phyloP scores from a whole-genome alignment of 2,888 invertebrate genomes.

The Aphidoletes aphidimyza region DNA sequence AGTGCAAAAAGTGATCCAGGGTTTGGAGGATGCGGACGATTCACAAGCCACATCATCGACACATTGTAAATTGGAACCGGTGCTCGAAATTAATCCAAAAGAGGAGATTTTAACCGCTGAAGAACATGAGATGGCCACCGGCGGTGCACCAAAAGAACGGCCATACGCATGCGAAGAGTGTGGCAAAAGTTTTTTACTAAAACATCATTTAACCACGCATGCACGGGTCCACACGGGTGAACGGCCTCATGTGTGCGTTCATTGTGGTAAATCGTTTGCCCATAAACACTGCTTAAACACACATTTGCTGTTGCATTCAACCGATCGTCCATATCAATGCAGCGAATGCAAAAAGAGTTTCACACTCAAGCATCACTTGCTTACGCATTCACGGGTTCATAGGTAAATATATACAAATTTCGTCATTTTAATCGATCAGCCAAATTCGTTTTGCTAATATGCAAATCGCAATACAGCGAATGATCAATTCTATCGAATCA shows the following conservation, averaged over 20 bases:
- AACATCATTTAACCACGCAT: constrained; percentile 86
- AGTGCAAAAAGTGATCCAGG: constrained; percentile 67
- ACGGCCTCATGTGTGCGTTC: constrained; percentile 80
- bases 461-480: background rate
- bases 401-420: constrained; percentile 60
- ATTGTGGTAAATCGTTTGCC: constrained; percentile 84
- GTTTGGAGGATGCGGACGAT: constrained; percentile 66
- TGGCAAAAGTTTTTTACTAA: constrained; percentile 83
- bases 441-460: too few relatives aligned
- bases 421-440: too few relatives aligned
- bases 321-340: constrained; percentile 84
- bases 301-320: constrained; percentile 81
- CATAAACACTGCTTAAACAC: constrained; percentile 86
- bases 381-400: constrained; percentile 82
- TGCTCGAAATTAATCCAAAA: constrained; percentile 67
- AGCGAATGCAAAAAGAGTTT: constrained; percentile 88
- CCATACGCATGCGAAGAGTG: constrained; percentile 86
- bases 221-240: constrained; percentile 85
- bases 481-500: background rate
- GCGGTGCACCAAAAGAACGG: constrained; percentile 70
- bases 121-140: constrained; percentile 40
- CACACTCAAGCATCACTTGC: constrained; percentile 84
- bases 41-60: constrained; percentile 66
- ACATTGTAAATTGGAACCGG: constrained; percentile 66
- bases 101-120: constrained; percentile 60